Evolutionary conservation across 37 sponge, comb jelly and placozoan species (phyloP).

Genomic region (Tethya wilhelma): DNA sequence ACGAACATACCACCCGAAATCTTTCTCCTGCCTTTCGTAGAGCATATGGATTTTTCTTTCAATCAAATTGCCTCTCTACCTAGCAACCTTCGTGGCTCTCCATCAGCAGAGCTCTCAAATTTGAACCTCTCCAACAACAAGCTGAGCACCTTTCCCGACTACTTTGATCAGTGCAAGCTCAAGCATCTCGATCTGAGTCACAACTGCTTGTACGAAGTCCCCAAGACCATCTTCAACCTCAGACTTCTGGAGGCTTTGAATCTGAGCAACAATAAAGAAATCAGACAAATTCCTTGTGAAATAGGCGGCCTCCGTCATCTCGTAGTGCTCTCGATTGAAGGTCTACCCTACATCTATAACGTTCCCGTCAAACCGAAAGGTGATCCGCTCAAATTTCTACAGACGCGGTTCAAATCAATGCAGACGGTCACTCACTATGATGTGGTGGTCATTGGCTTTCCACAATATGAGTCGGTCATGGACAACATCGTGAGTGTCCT

Average conservation of each 20-base stretch:
- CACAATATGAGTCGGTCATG: not conserved
- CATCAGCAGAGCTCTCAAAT: slow-evolving; percentile 11
- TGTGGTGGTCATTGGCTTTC: slow-evolving; percentile 27
- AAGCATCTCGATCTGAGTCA: slow-evolving; percentile 34
- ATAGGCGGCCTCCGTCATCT: slow-evolving; percentile 43
- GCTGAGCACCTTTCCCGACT: slow-evolving; percentile 42
- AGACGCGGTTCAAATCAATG: slow-evolving; percentile 31
- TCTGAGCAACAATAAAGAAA: slow-evolving; percentile 44
- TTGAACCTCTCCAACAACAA: slow-evolving; percentile 56
- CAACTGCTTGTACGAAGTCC: slow-evolving; percentile 42
- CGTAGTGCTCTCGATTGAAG: slow-evolving; percentile 24
- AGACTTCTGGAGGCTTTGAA: slow-evolving; percentile 22
- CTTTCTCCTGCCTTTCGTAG: slow-evolving; percentile 40
- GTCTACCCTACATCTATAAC: slow-evolving; percentile 32
- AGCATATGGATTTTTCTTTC: slow-evolving; percentile 56
- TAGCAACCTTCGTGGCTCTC: slow-evolving; percentile 13
- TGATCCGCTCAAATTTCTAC: slow-evolving; percentile 26
- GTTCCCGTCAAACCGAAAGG: slow-evolving; percentile 22
- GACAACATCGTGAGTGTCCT: not conserved
- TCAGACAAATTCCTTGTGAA: slow-evolving; percentile 46
- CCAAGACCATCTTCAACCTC: slow-evolving; percentile 14
- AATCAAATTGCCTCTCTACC: slow-evolving; percentile 56
- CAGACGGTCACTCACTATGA: slow-evolving; percentile 55
- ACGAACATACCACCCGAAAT: slow-evolving; percentile 40
- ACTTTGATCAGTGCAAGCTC: slow-evolving; percentile 24